These are phyloP conservation scores for Cephus runcator DNA, from an alignment of 2,888 invertebrate genomes.

Conservation along the genomic window DNA sequence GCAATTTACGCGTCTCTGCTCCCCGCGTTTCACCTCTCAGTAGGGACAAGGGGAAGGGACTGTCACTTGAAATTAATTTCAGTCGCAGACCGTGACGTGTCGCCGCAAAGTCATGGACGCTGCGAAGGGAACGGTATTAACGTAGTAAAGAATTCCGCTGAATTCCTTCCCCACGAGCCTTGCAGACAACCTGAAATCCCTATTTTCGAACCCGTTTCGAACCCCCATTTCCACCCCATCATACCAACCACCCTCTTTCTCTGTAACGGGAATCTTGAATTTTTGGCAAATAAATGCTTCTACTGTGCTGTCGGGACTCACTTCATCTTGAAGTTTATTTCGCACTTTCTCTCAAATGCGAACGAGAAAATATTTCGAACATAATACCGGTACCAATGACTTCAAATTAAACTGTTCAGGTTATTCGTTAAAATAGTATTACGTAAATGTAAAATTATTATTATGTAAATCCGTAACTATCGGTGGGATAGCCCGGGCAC, in stretches of 20 bases:
- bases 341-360: background rate
- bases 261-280: slow-evolving; percentile 25
- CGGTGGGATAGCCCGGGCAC: too few species aligned
- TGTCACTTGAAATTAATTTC: slow-evolving; percentile 19
- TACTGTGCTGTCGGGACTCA: background rate
- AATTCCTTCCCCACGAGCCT: background rate
- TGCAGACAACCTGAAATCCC: background rate
- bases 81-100: background rate
- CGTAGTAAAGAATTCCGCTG: background rate
- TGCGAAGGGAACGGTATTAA: background rate
- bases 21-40: background rate
- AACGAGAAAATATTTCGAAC: background rate
- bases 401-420: background rate
- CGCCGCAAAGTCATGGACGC: background rate
- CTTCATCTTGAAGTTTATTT: background rate
- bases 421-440: too few species aligned
- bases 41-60: slow-evolving; percentile 3
- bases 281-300: slow-evolving; percentile 52
- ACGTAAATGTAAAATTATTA: too few species aligned
- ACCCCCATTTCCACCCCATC: background rate
- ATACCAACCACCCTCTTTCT: background rate
- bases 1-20: background rate
- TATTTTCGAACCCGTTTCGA: background rate
- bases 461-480: too few species aligned
- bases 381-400: background rate